Conservation (phyloP, 1,140 invertebrate genomes). For the Drosophila ficusphila region DNA sequence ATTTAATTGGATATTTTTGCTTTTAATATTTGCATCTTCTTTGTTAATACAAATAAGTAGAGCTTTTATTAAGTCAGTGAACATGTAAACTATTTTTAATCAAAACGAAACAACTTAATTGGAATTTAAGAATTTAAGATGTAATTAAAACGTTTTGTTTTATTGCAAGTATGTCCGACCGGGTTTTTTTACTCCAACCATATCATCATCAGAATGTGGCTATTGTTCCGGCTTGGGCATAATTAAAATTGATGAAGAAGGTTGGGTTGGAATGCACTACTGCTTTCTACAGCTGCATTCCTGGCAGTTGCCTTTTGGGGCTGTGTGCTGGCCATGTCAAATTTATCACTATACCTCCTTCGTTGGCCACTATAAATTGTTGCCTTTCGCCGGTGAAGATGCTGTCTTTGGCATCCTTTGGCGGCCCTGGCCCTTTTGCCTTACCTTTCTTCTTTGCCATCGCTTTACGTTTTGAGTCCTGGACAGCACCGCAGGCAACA, state of each 20-base stretch:
- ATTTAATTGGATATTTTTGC: too few relatives aligned
- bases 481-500: conserved; percentile 69
- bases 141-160: too few relatives aligned
- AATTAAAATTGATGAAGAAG: conserved; percentile 50
- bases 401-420: conserved; percentile 15
- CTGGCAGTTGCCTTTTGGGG: conserved; percentile 8
- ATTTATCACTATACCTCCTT: conserved; percentile 71
- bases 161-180: too few relatives aligned
- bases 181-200: too few relatives aligned
- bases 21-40: too few relatives aligned
- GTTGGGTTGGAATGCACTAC: conserved; percentile 22
- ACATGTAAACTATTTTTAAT: too few relatives aligned
- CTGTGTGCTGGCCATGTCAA: conserved; percentile 54
- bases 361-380: conserved; percentile 73
- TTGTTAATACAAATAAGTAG: too few relatives aligned
- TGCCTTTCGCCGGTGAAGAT: conserved; percentile 54
- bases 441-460: conserved; percentile 23
- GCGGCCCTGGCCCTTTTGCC: conserved; percentile 6
- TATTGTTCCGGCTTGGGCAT: conserved; percentile 21
- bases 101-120: too few relatives aligned
- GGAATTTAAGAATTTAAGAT: too few relatives aligned
- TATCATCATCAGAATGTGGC: not conserved
- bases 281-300: not conserved
- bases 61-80: too few relatives aligned
- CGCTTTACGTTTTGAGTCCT: conserved; percentile 40